Conservation (phyloP, 1,140 invertebrate species). For the Macrostomum lignano region DNA sequence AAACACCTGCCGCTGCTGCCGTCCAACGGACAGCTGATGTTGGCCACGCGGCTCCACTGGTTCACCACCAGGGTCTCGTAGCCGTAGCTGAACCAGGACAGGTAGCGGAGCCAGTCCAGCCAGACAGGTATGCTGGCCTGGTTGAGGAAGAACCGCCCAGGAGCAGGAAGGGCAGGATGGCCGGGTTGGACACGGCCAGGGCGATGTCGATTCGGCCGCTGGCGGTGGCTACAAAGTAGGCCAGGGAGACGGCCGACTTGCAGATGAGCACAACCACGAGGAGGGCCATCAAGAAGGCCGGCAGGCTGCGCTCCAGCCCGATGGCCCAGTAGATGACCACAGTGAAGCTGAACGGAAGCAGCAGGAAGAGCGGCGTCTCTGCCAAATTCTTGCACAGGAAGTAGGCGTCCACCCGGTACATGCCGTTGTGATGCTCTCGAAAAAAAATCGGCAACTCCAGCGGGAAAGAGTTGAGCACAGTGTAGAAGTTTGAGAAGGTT, state of each 20-base stretch:
- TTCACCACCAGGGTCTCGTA: slow-evolving; percentile 72
- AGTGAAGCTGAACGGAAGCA: slow-evolving; percentile 52
- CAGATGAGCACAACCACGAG: slow-evolving; percentile 49
- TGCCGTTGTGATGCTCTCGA: slow-evolving; percentile 57
- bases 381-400: slow-evolving; percentile 66
- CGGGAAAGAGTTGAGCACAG: slow-evolving; percentile 42
- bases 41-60: slow-evolving; percentile 42
- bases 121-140: slow-evolving; percentile 39
- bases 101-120: slow-evolving; percentile 59
- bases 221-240: slow-evolving; percentile 58
- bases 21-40: slow-evolving; percentile 14
- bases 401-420: slow-evolving; percentile 70
- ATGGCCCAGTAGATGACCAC: slow-evolving; percentile 53
- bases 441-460: slow-evolving; percentile 64
- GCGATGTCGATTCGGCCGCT: slow-evolving; percentile 51
- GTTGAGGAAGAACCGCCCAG: neutral
- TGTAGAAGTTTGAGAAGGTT: slow-evolving; percentile 24
- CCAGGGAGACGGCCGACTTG: slow-evolving; percentile 57
- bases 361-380: slow-evolving; percentile 47
- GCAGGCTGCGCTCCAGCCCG: slow-evolving; percentile 31
- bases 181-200: slow-evolving; percentile 49
- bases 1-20: slow-evolving; percentile 3
- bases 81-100: slow-evolving; percentile 78
- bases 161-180: no score
- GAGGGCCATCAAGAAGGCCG: slow-evolving; percentile 43